Base-by-base conservation (phyloP, 2,797 vertebrate genomes). In the Phalanger gymnotis region DNA sequence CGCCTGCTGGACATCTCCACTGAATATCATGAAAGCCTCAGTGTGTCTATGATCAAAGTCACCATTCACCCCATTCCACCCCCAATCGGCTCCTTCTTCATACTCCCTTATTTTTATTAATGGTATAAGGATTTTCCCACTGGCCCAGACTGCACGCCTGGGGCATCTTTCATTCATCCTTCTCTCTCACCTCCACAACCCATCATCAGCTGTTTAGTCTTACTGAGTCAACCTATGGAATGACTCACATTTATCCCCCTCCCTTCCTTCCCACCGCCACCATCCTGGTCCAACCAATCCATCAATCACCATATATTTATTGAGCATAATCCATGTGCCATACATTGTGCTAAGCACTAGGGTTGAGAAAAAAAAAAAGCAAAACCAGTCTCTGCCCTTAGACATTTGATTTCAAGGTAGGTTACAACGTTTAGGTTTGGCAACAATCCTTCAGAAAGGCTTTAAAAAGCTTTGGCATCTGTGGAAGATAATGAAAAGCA, bases 401-500 rank as follows among this genome's bases (percentile, higher is more conserved):
- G 51, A 92, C 91, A 96, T 92, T 95, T 73, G 92, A 97, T 95
- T 25, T 95, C 91, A 91, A 96, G 57, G 51, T 91, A 97, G 94
- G 81, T 27, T 52, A 95, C 66, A 34, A 95, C 95, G 91, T 25
- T 96, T 54, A 93, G 66, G 30, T 96, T 97, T 97, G 95, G 81
- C 96, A 81, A 95, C 27, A 95, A 95, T 11, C 54, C 9, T 96
- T 96, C 92, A 96, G n/a, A 56, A 93, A 96, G 54, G 28, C 92
- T 95, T 95, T 95, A 94, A 95, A 94, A 97, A 96, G 94, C 54
- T 30, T 55, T 81, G 87, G 56, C 31, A 95, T 94, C 95, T 96
- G 95, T 61, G 91, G 95, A 96, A 95, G n/a, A 96, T 92, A 96
- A 97, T 96, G 94, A 55, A 97, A 97, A 97, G 53, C 56, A 96